These are phyloP conservation scores for Hoplodrina blanda DNA, from an alignment of 2,888 invertebrate genomes.

Conservation along the genomic window DNA sequence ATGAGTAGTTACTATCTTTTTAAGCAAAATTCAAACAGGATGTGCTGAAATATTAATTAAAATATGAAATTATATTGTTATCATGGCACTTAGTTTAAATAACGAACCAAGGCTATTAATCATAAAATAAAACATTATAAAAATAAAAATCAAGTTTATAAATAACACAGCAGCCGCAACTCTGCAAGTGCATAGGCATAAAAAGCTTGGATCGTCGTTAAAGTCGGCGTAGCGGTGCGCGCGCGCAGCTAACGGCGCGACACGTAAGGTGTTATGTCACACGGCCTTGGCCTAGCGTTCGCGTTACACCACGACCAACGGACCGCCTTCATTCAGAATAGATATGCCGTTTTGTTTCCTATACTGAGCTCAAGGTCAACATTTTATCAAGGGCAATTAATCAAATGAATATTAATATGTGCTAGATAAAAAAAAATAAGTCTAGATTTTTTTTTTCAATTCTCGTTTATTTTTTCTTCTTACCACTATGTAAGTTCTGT, in stretches of 20 bases:
- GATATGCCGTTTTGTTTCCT: slow-evolving; percentile 70
- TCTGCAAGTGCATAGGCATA: slow-evolving; percentile 50
- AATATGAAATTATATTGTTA: no score
- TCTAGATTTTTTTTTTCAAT: neutral
- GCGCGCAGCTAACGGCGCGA: slow-evolving; percentile 64
- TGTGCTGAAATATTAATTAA: no score
- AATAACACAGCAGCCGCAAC: slow-evolving; percentile 24
- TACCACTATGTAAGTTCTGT: neutral
- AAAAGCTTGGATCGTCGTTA: slow-evolving; percentile 63
- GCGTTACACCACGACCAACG: slow-evolving; percentile 74
- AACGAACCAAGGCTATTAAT: neutral
- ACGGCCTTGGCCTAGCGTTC: slow-evolving; percentile 88
- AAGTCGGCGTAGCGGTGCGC: slow-evolving; percentile 61
- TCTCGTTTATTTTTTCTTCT: no score
- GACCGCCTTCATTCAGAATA: slow-evolving; percentile 68
- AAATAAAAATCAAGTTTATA: slow-evolving; percentile 24
- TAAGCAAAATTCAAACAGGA: no score
- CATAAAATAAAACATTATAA: slow-evolving; percentile 3
- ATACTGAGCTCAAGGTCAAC: slow-evolving; percentile 59
- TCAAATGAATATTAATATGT: slow-evolving; percentile 16
- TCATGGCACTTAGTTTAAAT: neutral
- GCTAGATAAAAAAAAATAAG: slow-evolving; percentile 8
- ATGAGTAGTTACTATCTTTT: no score
- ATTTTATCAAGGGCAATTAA: slow-evolving; percentile 53
- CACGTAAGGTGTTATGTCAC: slow-evolving; percentile 76